Base-by-base conservation (phyloP, 2,113 vertebrate species). In the Paramormyrops kingsleyae region DNA sequence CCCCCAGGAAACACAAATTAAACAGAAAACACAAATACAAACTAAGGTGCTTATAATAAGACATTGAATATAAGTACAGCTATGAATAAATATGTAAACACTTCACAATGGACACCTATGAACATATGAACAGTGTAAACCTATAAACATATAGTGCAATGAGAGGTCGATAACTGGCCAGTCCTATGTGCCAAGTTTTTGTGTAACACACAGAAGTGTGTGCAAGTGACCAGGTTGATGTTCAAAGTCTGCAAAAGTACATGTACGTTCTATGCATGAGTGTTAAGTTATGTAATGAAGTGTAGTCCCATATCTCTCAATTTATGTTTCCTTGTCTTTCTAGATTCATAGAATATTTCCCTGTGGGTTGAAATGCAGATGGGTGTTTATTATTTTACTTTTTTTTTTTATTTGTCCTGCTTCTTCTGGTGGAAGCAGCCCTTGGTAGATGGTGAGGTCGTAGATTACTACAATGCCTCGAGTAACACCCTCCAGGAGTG, bases 381-480 rank as follows among this genome's bases (percentile, higher is more conserved):
- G 84, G 47, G 10, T 47, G 49, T 49, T 52, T 17, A 15, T 50
- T 87, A 77, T 31, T 86, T 87, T 35, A 21, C 12, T 12, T 50
- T 86, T 85, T 86, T 86, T 2, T 85, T 86, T 86, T 2, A 85
- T 49, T 31, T 24, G 15, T 39, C 27, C 31, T 35, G 31, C 31
- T 39, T 15, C 15, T 77, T 77, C 70, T 66, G 27, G 31, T 31
- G 52, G 49, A 86, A 70, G 47, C 52, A 66, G 39, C 87, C 31
- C 35, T 19, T 88, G 89, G 83, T 66, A 56, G 50, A 31, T 87
- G 85, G 50, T 39, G 66, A 12, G 42, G 53, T 59, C 85, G 42
- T 90, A 87, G 90, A 87, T 86, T 80, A 62, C 87, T 84, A 74
- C 31, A 56, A 56, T 52, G 15, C 85, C 27, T 35, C 5, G 1